Evolutionary conservation across 2,113 vertebrate species (phyloP).

Genomic region (Sorex araneus): DNA sequence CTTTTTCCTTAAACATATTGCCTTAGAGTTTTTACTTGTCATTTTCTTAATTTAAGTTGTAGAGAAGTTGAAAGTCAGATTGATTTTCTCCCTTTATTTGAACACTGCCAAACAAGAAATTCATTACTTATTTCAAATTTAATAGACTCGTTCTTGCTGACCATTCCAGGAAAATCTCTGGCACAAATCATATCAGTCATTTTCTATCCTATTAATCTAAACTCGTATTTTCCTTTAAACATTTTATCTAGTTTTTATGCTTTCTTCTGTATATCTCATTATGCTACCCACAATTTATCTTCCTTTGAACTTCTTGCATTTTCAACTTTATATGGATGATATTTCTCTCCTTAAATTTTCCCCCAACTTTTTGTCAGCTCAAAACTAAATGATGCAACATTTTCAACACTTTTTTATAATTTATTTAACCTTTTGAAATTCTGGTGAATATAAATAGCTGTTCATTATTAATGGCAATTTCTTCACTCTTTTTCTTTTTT

Average conservation of each 20-base stretch:
- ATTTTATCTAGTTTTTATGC: conserved; percentile 10
- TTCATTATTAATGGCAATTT: no score
- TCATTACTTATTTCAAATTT: background rate
- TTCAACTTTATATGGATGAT: background rate
- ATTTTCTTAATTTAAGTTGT: background rate
- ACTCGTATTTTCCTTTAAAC: background rate
- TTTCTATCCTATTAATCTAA: conserved; percentile 31
- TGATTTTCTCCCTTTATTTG: background rate
- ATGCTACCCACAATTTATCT: background rate
- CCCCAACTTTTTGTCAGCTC: background rate
- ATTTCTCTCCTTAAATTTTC: background rate
- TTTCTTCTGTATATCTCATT: background rate
- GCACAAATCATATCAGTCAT: background rate
- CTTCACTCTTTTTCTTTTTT: no score
- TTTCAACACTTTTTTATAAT: background rate
- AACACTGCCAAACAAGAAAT: background rate
- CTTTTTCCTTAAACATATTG: background rate
- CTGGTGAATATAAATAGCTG: no score
- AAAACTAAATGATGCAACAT: background rate
- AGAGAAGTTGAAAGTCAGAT: background rate
- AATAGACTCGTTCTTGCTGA: background rate
- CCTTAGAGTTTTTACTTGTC: background rate
- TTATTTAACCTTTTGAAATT: background rate
- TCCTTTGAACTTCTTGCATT: background rate
- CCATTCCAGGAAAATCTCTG: background rate